A percentile compares a stretch with the other conserved stretches of the same genome.
Conservation (phyloP, 2,888 invertebrate species). For the Aphodius sticticus region DNA sequence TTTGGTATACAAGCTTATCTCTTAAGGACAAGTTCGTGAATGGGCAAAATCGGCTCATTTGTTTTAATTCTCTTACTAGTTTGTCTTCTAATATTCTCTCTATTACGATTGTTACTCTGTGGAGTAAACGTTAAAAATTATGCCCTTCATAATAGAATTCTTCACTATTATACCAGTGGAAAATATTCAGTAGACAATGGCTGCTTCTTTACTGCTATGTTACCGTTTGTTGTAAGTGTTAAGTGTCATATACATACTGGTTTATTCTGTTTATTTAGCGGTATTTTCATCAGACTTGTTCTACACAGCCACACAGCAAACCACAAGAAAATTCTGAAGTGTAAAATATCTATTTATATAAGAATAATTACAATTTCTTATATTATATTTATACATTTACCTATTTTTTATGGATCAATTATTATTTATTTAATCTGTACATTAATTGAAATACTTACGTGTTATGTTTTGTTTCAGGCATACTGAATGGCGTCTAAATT, state of each 20-base stretch:
- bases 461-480: conserved; percentile 19
- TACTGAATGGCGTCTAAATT: conserved; percentile 19
- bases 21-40: too few relatives aligned
- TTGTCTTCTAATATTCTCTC: too few relatives aligned
- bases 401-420: too few relatives aligned
- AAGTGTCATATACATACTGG: not conserved
- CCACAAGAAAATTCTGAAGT: not conserved
- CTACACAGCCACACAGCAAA: not conserved
- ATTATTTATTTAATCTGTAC: conserved; percentile 4
- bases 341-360: too few relatives aligned
- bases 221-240: not conserved
- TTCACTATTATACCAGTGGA: not conserved
- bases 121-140: too few relatives aligned
- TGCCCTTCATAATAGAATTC: not conserved
- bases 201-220: not conserved
- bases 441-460: conserved; percentile 7
- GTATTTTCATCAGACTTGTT: not conserved
- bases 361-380: too few relatives aligned
- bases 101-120: too few relatives aligned
- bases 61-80: too few relatives aligned
- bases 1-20: too few relatives aligned
- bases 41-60: too few relatives aligned
- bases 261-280: not conserved
- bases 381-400: not conserved
- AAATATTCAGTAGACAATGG: not conserved